A percentile compares a stretch with the other conserved stretches of the same genome.
phyloP scores from a whole-genome alignment of 2,888 invertebrate species.

The Drosophila multiciliata region DNA sequence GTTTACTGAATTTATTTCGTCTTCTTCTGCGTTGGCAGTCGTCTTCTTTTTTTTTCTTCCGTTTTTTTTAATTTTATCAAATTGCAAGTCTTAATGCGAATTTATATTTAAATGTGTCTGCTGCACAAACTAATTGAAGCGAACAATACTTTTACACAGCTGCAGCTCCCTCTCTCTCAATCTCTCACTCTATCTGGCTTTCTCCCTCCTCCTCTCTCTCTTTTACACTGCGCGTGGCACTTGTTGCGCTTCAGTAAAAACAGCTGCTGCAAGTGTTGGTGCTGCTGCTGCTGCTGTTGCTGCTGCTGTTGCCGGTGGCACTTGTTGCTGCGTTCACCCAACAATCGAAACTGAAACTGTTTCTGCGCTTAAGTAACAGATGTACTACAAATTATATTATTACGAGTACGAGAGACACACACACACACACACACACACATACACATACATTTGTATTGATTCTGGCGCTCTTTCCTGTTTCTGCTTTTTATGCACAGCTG shows the following conservation, averaged over 20 bases:
- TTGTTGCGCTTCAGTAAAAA: constrained; percentile 71
- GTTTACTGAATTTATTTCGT: constrained; percentile 71
- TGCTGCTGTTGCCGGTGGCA: constrained; percentile 45
- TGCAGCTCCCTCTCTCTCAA: not conserved
- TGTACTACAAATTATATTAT: constrained; percentile 38
- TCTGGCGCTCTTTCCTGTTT: constrained; percentile 46
- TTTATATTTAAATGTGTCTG: constrained; percentile 58
- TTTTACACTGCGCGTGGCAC: constrained; percentile 54
- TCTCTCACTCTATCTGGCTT: not conserved
- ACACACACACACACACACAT: constrained; percentile 7
- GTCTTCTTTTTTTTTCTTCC: not conserved
- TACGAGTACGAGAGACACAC: constrained; percentile 14
- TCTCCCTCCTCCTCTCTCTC: not conserved
- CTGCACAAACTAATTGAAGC: constrained; percentile 47
- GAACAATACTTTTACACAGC: constrained; percentile 1
- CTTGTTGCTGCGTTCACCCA: constrained; percentile 79
- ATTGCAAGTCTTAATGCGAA: constrained; percentile 60
- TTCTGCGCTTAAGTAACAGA: constrained; percentile 71
- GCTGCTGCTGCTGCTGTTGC: constrained; percentile 16
- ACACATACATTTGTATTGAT: constrained; percentile 23
- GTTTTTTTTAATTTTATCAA: constrained; percentile 48
- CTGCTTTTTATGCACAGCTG: constrained; percentile 53
- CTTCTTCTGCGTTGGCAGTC: constrained; percentile 2
- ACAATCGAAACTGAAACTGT: constrained; percentile 77
- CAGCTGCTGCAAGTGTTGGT: constrained; percentile 30